Base-by-base conservation (phyloP, 2,888 invertebrate species). In the Polydrusus pterygomalis region DNA sequence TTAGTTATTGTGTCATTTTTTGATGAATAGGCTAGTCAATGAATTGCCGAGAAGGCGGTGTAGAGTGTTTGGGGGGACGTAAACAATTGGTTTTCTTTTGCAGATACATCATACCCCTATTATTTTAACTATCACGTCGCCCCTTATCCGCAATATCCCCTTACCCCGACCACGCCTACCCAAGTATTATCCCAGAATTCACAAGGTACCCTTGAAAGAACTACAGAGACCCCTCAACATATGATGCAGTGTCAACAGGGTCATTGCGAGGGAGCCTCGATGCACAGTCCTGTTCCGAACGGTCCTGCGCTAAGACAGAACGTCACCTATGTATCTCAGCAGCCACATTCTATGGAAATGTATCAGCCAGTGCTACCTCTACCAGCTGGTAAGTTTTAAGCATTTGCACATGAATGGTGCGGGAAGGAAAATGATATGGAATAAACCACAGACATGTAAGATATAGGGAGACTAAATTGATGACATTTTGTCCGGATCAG, bases 121-220 rank as follows among this genome's bases (percentile, higher is more conserved):
- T 81, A 81, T 25, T 82, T 80, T 77, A 84, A 84, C 78, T 83
- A 81, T 65, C 83, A 80, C 51, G 78, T 83, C 0, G 82, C 82
- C 9, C 68, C 72, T 7, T 72, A 72, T 58, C 69, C 72, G 3
- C 67, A 58, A 9, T 67, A 65, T 49, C 60, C 71, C 3, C 34
- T 63, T 18, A 72, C 76, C 6, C 76, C 76, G 3, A 49, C 63
- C 40, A 68, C 72, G 1, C 76, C 76, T 10, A 38, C 70, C 10
- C 20, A 38, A 18, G 18, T 82, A 77, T 49, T 68, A 15, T 56
- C 45, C 20, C 64, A 58, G 64, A 62, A 40, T 11, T 11, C 34
- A 25, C 40, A 63, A 65, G 15, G 60, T 67, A 43, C 43, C 13
- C 77, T 69, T 10, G 73, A 80, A 15, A 81, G 80, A 81, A 70